A percentile compares a stretch with the other conserved stretches of the same genome.
phyloP scores from a whole-genome alignment of 2,888 invertebrate species.

The Cantharis nigra region DNA sequence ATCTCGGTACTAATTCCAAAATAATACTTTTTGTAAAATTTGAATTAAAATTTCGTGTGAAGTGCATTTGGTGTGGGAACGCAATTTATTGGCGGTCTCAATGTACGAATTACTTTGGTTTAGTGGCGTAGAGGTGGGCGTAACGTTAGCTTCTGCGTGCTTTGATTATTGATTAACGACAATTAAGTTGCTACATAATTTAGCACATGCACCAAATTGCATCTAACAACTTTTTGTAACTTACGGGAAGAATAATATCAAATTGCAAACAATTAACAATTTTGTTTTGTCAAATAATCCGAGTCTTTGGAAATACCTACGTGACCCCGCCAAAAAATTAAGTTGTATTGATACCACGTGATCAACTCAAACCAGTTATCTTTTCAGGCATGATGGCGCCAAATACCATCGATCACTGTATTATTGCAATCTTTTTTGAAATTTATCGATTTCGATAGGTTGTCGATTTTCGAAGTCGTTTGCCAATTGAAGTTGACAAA shows the following conservation, averaged over 20 bases:
- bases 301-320: constrained; percentile 9
- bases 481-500: not conserved
- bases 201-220: not conserved
- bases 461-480: not conserved
- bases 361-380: constrained; percentile 56
- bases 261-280: not conserved
- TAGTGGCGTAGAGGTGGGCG: constrained; percentile 28
- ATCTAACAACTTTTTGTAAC: too few relatives aligned
- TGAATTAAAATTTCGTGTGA: not conserved
- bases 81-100: not conserved
- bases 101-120: not conserved
- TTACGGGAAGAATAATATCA: not conserved
- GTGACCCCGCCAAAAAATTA: constrained; percentile 43
- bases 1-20: not conserved
- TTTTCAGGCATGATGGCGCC: constrained; percentile 64
- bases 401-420: constrained; percentile 56
- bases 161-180: constrained; percentile 27
- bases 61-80: not conserved
- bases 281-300: constrained; percentile 5
- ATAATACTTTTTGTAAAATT: not conserved
- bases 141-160: constrained; percentile 31
- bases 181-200: constrained; percentile 1
- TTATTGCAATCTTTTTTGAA: not conserved
- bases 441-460: not conserved
- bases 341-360: constrained; percentile 58